phyloP scores from a whole-genome alignment of 2,888 invertebrate species.

The Polyploca ridens region DNA sequence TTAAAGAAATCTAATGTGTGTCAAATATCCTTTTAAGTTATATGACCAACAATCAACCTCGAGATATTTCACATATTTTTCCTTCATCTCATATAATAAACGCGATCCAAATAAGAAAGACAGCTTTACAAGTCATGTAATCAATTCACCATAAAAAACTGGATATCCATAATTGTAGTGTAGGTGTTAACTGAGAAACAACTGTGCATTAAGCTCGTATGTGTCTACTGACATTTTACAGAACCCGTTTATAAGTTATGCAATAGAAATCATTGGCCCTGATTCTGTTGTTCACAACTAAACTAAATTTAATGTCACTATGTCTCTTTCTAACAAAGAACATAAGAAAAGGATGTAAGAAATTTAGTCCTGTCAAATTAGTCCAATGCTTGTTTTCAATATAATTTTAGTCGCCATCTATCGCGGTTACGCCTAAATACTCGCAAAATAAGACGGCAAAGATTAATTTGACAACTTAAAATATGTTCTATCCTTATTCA shows the following conservation, averaged over 20 bases:
- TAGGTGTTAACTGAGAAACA: constrained; percentile 61
- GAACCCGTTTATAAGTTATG: constrained; percentile 75
- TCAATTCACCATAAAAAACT: constrained; percentile 56
- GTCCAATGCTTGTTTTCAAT: no score
- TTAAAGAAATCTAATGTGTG: constrained; percentile 26
- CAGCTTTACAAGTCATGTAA: constrained; percentile 49
- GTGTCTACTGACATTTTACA: constrained; percentile 69
- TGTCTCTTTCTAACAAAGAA: no score
- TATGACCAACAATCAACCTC: constrained; percentile 37
- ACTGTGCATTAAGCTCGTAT: constrained; percentile 53
- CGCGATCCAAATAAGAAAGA: constrained; percentile 51
- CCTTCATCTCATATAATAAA: constrained; percentile 45
- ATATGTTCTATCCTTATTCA: no score
- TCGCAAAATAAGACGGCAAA: no score
- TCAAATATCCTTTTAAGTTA: constrained; percentile 34
- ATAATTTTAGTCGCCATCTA: no score
- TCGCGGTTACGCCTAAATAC: no score
- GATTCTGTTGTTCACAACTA: no score
- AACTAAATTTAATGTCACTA: no score
- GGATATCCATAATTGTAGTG: constrained; percentile 58
- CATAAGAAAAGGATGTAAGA: no score
- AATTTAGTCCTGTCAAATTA: no score
- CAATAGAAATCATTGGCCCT: constrained; percentile 75
- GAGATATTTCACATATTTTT: constrained; percentile 51
- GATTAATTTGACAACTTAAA: no score